Conservation (phyloP, 1,140 invertebrate species). For the Muscidifurax raptorellus region DNA sequence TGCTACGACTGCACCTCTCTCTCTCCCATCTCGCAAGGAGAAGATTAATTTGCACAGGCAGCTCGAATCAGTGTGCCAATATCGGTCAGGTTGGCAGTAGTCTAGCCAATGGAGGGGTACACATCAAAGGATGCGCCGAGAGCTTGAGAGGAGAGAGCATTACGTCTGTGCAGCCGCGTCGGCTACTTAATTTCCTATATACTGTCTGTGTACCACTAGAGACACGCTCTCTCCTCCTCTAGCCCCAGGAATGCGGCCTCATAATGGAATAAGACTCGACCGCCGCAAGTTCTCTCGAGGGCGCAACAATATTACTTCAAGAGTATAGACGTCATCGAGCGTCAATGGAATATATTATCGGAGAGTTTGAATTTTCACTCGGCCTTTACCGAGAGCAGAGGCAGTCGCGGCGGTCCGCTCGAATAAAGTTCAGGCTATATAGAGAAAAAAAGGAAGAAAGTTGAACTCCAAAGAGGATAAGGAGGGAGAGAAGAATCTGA, state of each 20-base stretch:
- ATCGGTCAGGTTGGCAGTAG: background rate
- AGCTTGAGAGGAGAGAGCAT: background rate
- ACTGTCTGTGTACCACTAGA: background rate
- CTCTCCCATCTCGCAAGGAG: background rate
- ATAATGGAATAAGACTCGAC: background rate
- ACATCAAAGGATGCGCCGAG: constrained; percentile 8
- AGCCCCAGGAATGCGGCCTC: background rate
- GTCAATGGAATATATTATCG: background rate
- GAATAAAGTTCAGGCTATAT: constrained; percentile 41
- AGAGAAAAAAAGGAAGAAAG: constrained; percentile 26
- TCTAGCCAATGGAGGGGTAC: constrained; percentile 12
- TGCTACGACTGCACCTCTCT: background rate
- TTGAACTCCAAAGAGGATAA: constrained; percentile 43
- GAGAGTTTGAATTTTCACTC: background rate
- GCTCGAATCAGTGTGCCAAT: constrained; percentile 15
- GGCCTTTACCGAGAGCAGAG: too few species aligned
- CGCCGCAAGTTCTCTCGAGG: background rate
- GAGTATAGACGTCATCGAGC: background rate
- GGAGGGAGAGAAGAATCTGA: constrained; percentile 46
- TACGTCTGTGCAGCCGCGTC: background rate
- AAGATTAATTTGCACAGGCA: constrained; percentile 1
- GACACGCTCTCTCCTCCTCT: background rate
- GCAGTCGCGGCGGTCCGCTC: constrained; percentile 17
- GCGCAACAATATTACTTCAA: background rate
- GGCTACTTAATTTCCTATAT: constrained; percentile 14